Percentiles rank a stretch among this genome's conserved stretches.
Conservation (phyloP, 1,140 invertebrate genomes). For the Wiebesia pumilae region DNA sequence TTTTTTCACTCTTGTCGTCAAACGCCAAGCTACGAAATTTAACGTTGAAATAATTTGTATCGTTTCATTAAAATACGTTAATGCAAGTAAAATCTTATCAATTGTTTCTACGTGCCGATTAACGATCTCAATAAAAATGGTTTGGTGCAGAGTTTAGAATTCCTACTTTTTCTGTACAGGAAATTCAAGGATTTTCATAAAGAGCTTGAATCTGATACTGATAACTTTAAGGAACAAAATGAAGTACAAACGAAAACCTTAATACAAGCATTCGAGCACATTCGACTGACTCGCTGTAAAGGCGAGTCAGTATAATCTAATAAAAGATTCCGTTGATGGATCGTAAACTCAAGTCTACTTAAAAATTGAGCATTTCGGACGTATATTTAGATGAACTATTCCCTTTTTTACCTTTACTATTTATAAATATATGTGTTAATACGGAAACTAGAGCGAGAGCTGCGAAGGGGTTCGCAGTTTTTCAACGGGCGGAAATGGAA, state of each 20-base stretch:
- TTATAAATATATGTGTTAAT: background rate
- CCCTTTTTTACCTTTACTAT: background rate
- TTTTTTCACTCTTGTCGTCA: background rate
- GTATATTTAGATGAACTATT: background rate
- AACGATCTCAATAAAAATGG: too few species aligned
- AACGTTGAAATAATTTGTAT: too few species aligned
- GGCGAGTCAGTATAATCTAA: background rate
- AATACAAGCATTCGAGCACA: background rate
- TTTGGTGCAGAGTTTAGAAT: too few species aligned
- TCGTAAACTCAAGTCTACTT: background rate
- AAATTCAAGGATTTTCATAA: too few species aligned
- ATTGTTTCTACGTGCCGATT: too few species aligned
- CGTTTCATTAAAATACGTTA: too few species aligned
- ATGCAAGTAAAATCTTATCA: too few species aligned
- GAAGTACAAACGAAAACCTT: background rate
- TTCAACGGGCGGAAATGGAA: background rate
- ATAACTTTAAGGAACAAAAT: background rate
- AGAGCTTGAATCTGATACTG: too few species aligned
- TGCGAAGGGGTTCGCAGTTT: background rate
- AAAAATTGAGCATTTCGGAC: background rate
- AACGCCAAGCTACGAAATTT: too few species aligned
- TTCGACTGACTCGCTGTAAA: too few species aligned
- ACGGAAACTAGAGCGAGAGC: background rate
- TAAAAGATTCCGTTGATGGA: background rate
- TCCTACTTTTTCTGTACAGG: too few species aligned